A percentile compares a stretch with the other conserved stretches of the same genome.
Evolutionary conservation across 2,888 invertebrate species (phyloP).

Genomic region (Notodonta ziczac): DNA sequence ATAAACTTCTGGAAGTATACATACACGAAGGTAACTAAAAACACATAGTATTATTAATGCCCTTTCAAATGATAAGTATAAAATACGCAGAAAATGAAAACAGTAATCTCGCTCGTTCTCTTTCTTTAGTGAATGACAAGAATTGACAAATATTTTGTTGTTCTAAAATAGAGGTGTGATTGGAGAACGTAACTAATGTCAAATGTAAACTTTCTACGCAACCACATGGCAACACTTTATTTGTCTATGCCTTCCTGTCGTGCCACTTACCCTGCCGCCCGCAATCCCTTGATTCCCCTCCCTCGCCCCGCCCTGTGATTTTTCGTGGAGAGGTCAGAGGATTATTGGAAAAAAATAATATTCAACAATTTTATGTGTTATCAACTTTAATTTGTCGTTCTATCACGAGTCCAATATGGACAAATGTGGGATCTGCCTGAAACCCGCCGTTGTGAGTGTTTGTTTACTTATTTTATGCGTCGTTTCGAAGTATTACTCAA

Average conservation of each 20-base stretch:
- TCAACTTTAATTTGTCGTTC: conserved; percentile 48
- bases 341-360: conserved; percentile 64
- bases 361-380: conserved; percentile 61
- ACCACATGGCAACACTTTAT: conserved; percentile 15
- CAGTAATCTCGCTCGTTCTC: background rate
- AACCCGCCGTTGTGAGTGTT: conserved; percentile 75
- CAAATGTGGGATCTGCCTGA: conserved; percentile 79
- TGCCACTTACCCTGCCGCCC: conserved; percentile 35
- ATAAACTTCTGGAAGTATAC: background rate
- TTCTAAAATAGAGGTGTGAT: too few relatives aligned
- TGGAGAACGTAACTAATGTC: background rate
- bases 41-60: too few relatives aligned
- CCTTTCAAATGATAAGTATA: background rate
- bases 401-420: conserved; percentile 63
- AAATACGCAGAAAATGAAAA: background rate
- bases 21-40: background rate
- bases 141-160: too few relatives aligned
- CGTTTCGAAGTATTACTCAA: conserved; percentile 57
- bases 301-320: conserved; percentile 65
- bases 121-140: background rate
- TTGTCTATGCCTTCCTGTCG: conserved; percentile 35
- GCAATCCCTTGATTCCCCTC: conserved; percentile 49
- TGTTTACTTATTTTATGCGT: conserved; percentile 40
- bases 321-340: conserved; percentile 57
- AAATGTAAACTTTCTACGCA: background rate